Evolutionary conservation across 2,888 invertebrate species (phyloP).

Genomic region (Eudemis profundana): DNA sequence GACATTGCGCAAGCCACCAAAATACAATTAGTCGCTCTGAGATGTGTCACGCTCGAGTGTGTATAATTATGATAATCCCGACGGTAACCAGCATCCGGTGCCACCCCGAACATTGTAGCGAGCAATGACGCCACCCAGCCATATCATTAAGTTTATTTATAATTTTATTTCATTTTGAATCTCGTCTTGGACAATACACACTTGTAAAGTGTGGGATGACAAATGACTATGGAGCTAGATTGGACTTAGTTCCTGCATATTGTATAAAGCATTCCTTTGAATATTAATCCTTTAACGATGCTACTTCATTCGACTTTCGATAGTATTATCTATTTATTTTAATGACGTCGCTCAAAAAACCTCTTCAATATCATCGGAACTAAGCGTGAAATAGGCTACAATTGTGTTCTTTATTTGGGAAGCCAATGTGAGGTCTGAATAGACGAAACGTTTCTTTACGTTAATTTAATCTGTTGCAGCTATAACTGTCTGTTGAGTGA

Average conservation of each 20-base stretch:
- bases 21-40: constrained; percentile 43
- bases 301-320: constrained; percentile 14
- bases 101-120: constrained; percentile 61
- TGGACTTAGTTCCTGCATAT: constrained; percentile 28
- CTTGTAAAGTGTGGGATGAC: constrained; percentile 59
- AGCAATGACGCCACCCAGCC: constrained; percentile 55
- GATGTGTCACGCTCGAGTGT: constrained; percentile 47
- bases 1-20: constrained; percentile 26
- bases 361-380: constrained; percentile 58
- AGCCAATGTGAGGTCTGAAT: constrained; percentile 39
- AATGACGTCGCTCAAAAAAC: constrained; percentile 51
- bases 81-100: constrained; percentile 68
- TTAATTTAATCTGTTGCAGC: constrained; percentile 46
- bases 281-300: constrained; percentile 28
- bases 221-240: constrained; percentile 47
- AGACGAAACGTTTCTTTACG: constrained; percentile 43
- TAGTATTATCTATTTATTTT: constrained; percentile 25
- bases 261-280: constrained; percentile 32
- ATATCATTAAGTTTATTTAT: constrained; percentile 60
- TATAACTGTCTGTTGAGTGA: constrained; percentile 65
- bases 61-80: constrained; percentile 67
- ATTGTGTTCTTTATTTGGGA: constrained; percentile 50
- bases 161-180: constrained; percentile 55
- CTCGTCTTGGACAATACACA: constrained; percentile 56
- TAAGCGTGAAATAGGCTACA: constrained; percentile 62